Base-by-base conservation (phyloP, 2,113 vertebrate genomes). In the Danio rerio region DNA sequence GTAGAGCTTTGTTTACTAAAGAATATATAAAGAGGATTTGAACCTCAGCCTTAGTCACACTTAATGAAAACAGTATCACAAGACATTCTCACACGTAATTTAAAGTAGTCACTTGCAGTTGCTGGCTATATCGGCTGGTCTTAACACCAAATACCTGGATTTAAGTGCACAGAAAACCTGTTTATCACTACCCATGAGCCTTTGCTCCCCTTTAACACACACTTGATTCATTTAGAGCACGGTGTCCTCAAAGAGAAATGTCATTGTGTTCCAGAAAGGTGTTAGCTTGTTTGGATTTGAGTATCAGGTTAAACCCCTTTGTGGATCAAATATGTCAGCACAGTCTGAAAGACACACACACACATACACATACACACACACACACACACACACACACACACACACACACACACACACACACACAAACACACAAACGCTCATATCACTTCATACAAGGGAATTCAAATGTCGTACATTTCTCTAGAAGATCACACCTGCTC, bases 261-360 rank as follows among this genome's bases (percentile, higher is more conserved):
- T 69, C 43, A 66, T 81, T 20, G 53, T 81, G 66, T 65, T 81
- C 8, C 71, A 68, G 58, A 62, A 45, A 49, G 50, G 63, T 80
- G 62, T 45, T 59, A 11, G 52, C 6, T 58, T 81, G 78, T 72
- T 31, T 20, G 50, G n/a, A 72, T 62, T 6, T 65, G 59, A 49
- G 66, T 84, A 43, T 80, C 59, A 68, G 68, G 50, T 68, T 76
- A 18, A 71, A 56, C 15, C 52, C n/a, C 59, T n/a, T 42, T 21
- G 42, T 40, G 52, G n/a, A 56, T 71, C 61, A 82, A 63, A 31
- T 21, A 16, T 40, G 62, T 58, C 62, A 49, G 74, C 3, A 18
- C 45, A 11, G 55, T 20, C 53, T 59, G 12, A 75, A 75, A 80
- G 31, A 50, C 53, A 55, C 18, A 6, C 77, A n/a, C n/a, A n/a